These are phyloP conservation scores for Dipodomys stephensi DNA, from an alignment of 2,113 vertebrate genomes.

Conservation along the genomic window DNA sequence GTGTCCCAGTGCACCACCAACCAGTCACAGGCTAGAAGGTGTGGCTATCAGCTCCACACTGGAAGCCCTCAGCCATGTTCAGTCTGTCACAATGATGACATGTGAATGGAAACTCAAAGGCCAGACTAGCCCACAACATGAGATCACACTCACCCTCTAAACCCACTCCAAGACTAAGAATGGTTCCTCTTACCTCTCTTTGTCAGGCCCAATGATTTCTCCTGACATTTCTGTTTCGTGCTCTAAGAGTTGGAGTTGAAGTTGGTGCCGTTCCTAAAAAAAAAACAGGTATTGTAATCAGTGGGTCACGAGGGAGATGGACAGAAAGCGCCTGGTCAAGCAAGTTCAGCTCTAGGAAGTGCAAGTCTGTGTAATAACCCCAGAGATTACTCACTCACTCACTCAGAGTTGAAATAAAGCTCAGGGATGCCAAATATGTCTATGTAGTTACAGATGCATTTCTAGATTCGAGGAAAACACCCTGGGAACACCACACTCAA, in stretches of 20 bases:
- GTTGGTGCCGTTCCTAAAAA: slow-evolving; percentile 93
- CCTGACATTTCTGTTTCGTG: slow-evolving; percentile 91
- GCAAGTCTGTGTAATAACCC: neutral
- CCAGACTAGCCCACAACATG: neutral
- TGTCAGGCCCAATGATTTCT: slow-evolving; percentile 82
- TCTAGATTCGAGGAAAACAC: neutral
- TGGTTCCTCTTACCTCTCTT: slow-evolving; percentile 87
- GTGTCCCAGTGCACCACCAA: neutral
- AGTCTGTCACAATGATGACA: neutral
- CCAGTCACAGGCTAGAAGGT: no score
- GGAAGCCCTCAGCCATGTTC: neutral
- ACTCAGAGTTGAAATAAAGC: neutral
- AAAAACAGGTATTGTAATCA: slow-evolving; percentile 33
- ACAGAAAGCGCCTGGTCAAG: neutral
- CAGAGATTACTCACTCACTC: neutral
- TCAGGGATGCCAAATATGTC: neutral
- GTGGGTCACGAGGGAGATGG: neutral
- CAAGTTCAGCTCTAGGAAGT: neutral
- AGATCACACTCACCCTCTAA: neutral
- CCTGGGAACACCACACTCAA: neutral
- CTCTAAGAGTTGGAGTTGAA: slow-evolving; percentile 92
- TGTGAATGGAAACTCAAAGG: neutral
- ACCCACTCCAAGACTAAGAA: rapidly evolving
- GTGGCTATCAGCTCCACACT: neutral
- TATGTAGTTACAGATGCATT: neutral